Evolutionary conservation across 1,140 invertebrate species (phyloP).

Genomic region (Ctenoplectra terminalis): DNA sequence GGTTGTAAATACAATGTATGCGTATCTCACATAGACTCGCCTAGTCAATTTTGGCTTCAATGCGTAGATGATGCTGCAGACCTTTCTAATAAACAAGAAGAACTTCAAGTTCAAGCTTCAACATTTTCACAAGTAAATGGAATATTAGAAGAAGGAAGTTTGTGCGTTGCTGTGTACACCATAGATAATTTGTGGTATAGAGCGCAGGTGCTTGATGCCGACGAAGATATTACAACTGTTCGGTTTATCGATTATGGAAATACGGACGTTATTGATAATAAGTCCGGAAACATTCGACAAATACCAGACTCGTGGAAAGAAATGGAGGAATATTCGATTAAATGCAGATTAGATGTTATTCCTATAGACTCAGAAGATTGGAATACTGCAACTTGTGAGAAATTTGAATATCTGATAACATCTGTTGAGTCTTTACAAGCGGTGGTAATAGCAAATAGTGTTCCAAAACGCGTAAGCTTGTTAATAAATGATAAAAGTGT

Average conservation of each 20-base stretch:
- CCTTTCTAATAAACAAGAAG: slow-evolving; percentile 78
- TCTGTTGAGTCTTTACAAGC: slow-evolving; percentile 74
- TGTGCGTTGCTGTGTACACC: slow-evolving; percentile 89
- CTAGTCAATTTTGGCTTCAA: slow-evolving; percentile 77
- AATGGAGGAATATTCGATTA: slow-evolving; percentile 84
- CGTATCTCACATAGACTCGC: slow-evolving; percentile 74
- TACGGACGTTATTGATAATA: slow-evolving; percentile 87
- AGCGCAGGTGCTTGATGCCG: slow-evolving; percentile 89
- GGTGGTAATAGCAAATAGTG: slow-evolving; percentile 43
- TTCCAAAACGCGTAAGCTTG: slow-evolving; percentile 62
- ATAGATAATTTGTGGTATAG: slow-evolving; percentile 91
- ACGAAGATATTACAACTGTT: slow-evolving; percentile 88
- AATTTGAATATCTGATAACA: slow-evolving; percentile 83
- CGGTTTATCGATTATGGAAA: slow-evolving; percentile 93
- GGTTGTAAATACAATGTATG: slow-evolving; percentile 67
- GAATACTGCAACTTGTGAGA: slow-evolving; percentile 85
- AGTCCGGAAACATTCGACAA: slow-evolving; percentile 84
- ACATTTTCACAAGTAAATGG: slow-evolving; percentile 82
- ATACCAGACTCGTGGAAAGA: slow-evolving; percentile 83
- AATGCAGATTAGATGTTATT: slow-evolving; percentile 86
- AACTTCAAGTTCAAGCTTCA: slow-evolving; percentile 84
- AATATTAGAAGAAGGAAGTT: slow-evolving; percentile 84
- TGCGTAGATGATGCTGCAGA: slow-evolving; percentile 50
- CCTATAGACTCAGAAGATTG: slow-evolving; percentile 86
- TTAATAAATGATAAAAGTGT: slow-evolving; percentile 64